Evolutionary conservation across 2,888 invertebrate species (phyloP).

Genomic region (Hofmannophila pseudospretella): DNA sequence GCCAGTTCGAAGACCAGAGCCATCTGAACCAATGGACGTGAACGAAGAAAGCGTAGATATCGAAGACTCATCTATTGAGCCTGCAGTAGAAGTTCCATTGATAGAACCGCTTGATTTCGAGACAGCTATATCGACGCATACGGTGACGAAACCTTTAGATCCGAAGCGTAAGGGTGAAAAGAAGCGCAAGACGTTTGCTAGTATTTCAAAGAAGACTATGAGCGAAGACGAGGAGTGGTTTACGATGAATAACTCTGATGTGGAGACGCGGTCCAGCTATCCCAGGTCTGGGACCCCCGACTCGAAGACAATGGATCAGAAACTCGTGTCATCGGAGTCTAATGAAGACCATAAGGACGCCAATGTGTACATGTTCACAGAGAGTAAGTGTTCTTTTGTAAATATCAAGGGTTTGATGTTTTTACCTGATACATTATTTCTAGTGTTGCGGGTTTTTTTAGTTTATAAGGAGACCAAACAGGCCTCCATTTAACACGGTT

Average conservation of each 20-base stretch:
- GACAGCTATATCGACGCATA: slow-evolving; percentile 58
- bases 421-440: too few species aligned
- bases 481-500: too few species aligned
- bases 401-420: too few species aligned
- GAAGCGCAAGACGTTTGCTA: slow-evolving; percentile 33
- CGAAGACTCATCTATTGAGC: slow-evolving; percentile 16
- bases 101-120: slow-evolving; percentile 50
- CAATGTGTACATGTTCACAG: slow-evolving; percentile 49
- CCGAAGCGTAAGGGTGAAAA: slow-evolving; percentile 32
- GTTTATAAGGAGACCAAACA: too few species aligned
- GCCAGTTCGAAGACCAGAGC: slow-evolving; percentile 48
- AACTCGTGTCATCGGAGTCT: slow-evolving; percentile 40
- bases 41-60: slow-evolving; percentile 26
- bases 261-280: slow-evolving; percentile 62
- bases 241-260: slow-evolving; percentile 44
- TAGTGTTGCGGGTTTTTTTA: too few species aligned
- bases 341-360: slow-evolving; percentile 49
- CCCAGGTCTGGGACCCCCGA: slow-evolving; percentile 62
- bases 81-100: slow-evolving; percentile 18
- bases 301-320: slow-evolving; percentile 44
- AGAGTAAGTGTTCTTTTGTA: slow-evolving; percentile 61
- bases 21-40: slow-evolving; percentile 23
- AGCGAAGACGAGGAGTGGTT: slow-evolving; percentile 67
- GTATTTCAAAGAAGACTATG: slow-evolving; percentile 28
- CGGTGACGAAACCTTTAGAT: slow-evolving; percentile 49